Evolutionary conservation across 2,113 vertebrate genomes (phyloP).

Genomic region (Clarias gariepinus): DNA sequence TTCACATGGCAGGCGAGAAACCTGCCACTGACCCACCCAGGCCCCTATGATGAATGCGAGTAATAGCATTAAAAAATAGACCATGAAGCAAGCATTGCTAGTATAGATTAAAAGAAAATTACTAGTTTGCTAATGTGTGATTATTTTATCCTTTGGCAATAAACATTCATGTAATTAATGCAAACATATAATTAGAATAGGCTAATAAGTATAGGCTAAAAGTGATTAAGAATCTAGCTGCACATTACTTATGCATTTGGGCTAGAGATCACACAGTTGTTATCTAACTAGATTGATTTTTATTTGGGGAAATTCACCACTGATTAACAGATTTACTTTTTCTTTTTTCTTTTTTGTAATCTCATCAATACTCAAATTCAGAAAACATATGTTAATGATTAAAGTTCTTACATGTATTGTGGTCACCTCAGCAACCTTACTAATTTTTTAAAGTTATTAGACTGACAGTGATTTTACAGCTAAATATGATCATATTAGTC

Average conservation of each 20-base stretch:
- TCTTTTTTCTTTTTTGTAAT: no score
- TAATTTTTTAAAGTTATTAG: no score
- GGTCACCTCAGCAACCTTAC: no score
- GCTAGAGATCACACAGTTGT: background rate
- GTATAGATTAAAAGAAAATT: background rate
- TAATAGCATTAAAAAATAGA: background rate
- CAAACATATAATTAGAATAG: background rate
- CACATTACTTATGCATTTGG: background rate
- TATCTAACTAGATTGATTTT: background rate
- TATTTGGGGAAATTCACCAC: background rate
- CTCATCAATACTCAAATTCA: no score
- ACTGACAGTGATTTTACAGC: no score
- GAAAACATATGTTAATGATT: no score
- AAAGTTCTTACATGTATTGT: no score
- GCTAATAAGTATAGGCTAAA: background rate
- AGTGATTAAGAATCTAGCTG: background rate
- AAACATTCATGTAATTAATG: background rate
- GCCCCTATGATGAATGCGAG: background rate
- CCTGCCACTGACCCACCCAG: no score
- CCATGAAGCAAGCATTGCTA: background rate
- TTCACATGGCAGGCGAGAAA: no score
- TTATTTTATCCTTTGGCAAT: background rate
- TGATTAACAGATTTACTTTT: no score
- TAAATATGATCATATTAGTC: no score
- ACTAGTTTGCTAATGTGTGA: background rate